Conservation (phyloP, 1,140 invertebrate species). For the Penaeus vannamei region DNA sequence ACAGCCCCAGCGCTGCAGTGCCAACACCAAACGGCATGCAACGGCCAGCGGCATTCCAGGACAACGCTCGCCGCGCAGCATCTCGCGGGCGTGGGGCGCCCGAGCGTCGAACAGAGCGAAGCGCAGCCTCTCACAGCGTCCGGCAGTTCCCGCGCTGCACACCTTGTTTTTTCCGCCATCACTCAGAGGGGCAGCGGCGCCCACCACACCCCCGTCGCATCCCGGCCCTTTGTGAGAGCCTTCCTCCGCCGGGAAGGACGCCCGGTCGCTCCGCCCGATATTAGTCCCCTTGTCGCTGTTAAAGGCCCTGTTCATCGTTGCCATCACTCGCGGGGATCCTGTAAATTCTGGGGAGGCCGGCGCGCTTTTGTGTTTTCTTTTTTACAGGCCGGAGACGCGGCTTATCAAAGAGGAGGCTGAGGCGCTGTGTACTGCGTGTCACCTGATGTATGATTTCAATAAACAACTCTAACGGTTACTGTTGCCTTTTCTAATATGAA, state of each 20-base stretch:
- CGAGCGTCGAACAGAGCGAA: constrained; percentile 25
- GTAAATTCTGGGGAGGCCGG: no score
- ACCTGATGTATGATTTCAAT: no score
- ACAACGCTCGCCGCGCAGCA: no score
- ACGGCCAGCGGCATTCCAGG: no score
- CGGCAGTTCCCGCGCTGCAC: constrained; percentile 43
- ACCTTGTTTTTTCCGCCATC: constrained; percentile 55
- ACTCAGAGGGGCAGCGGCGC: constrained; percentile 50
- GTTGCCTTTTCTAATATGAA: no score
- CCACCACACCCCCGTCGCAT: constrained; percentile 50
- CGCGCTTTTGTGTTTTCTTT: no score
- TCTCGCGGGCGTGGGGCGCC: background rate
- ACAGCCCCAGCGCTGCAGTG: no score
- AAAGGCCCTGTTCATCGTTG: constrained; percentile 47
- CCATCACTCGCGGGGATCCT: constrained; percentile 43
- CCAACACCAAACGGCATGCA: no score
- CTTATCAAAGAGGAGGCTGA: no score
- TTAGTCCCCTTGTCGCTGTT: constrained; percentile 54
- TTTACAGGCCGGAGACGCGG: no score
- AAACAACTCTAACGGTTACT: no score
- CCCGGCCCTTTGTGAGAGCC: constrained; percentile 47
- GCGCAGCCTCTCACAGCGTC: constrained; percentile 24
- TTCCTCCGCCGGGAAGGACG: constrained; percentile 51
- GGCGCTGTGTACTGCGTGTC: no score
- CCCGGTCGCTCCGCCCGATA: constrained; percentile 40